Evolutionary conservation across 2,797 vertebrate genomes (phyloP), one percentile per base, ranked within the genome.

Genomic region (Poecile montanus): DNA sequence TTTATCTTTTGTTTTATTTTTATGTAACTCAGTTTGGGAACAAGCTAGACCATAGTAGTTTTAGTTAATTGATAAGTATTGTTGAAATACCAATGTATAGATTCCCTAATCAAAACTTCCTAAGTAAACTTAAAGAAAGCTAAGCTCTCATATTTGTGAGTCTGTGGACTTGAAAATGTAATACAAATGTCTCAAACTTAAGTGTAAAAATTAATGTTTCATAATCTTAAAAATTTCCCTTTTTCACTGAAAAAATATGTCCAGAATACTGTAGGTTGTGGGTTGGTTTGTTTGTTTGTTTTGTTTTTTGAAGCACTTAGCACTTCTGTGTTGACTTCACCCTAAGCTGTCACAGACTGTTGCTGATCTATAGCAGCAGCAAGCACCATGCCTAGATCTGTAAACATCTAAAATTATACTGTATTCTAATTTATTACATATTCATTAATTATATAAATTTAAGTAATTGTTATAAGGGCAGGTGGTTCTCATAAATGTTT

Each of bases 401-500:
- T 76, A 93, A 95, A 48, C 32, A 75, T 76, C 72, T 86, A 44
- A 87, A 96, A 90, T 67, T 44, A 27, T 15, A 38, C 42, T 36
- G 53, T 82, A 62, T 79, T 93, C 18, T 70, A 71, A 80, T 88
- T 85, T 90, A 58, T 92, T 92, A 7, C 50, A 38, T 86, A 51
- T 61, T 80, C 38, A 68, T 73, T 88, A 91, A 54, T 91, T 70
- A 51, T 62, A 86, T 91, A 76, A 80, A 74, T 22, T 51, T 48
- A 80, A 79, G 44, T 74, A 88, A 81, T 90, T 91, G 30, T 65
- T 68, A 58, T 54, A 68, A 79, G 62, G 56, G 36, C 81, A 93
- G 47, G 87, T 94, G 78, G 36, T 89, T 95, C 72, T 79, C 89
- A 80, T 27, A 85, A 88, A 89, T 82, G 57, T 75, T 95, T 58